phyloP scores from a whole-genome alignment of 2,797 vertebrate species.

The Enteromius anoplus region DNA sequence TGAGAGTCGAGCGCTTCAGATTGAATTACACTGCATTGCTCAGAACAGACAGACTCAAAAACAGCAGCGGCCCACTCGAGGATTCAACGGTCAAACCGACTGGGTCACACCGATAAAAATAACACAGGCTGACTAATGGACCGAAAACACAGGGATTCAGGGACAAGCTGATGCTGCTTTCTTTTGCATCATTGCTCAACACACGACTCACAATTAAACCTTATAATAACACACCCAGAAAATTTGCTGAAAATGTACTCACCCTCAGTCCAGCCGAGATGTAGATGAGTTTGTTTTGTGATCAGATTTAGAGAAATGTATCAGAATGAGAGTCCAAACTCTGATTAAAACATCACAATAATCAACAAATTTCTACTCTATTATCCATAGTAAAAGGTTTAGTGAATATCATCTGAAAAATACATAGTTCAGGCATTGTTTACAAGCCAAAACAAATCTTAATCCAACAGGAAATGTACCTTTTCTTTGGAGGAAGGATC shows the following conservation, averaged over 20 bases:
- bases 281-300: neutral
- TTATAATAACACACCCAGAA: neutral
- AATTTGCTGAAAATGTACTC: neutral
- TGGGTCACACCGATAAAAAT: constrained; percentile 18
- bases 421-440: neutral
- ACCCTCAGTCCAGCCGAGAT: neutral
- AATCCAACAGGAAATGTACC: neutral
- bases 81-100: constrained; percentile 13
- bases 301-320: neutral
- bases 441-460: neutral
- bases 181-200: neutral
- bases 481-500: neutral
- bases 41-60: constrained; percentile 12
- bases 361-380: no score
- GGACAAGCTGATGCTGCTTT: neutral
- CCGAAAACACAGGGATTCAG: neutral
- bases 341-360: neutral
- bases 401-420: neutral
- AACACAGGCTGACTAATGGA: constrained; percentile 11
- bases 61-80: neutral
- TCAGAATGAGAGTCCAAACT: neutral
- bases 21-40: constrained; percentile 49
- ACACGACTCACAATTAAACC: neutral
- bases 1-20: constrained; percentile 24
- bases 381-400: no score